A percentile compares a stretch with the other conserved stretches of the same genome.
These are phyloP conservation scores for Pandemis heparana DNA, from an alignment of 2,888 invertebrate species.

Conservation along the genomic window DNA sequence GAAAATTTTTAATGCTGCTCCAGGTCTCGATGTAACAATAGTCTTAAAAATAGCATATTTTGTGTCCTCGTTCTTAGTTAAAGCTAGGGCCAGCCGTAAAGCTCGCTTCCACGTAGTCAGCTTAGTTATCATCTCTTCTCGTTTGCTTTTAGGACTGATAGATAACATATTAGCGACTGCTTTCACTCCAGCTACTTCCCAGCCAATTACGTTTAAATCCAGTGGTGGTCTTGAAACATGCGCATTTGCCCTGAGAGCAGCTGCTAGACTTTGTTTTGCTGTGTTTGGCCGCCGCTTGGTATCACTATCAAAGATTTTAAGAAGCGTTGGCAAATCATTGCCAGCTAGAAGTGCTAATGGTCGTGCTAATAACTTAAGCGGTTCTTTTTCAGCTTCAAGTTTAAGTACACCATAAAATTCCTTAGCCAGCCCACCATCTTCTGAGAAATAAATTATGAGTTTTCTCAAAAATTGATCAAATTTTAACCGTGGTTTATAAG, in stretches of 20 bases:
- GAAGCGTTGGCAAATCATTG: neutral
- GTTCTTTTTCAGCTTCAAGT: neutral
- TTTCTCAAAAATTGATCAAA: constrained; percentile 16
- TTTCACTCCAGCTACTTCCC: constrained; percentile 23
- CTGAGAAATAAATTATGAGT: constrained; percentile 27
- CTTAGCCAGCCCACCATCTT: constrained; percentile 24
- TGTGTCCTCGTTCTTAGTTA: constrained; percentile 15
- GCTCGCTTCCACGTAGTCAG: constrained; percentile 13
- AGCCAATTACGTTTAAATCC: constrained; percentile 11
- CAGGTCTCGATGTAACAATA: constrained; percentile 9
- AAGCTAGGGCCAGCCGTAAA: constrained; percentile 6
- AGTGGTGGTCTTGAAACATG: constrained; percentile 18
- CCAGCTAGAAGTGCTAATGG: constrained; percentile 20
- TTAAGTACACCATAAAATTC: constrained; percentile 9
- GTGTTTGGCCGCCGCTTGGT: constrained; percentile 8
- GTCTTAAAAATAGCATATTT: constrained; percentile 11
- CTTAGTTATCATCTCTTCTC: neutral
- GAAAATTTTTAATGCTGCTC: constrained; percentile 25
- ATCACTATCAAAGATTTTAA: constrained; percentile 11
- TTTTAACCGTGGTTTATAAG: neutral
- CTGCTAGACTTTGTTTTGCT: constrained; percentile 24
- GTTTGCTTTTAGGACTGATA: neutral
- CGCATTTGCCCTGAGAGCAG: constrained; percentile 24
- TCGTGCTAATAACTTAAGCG: constrained; percentile 13
- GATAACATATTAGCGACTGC: constrained; percentile 15